Evolutionary conservation across 2,113 vertebrate genomes (phyloP).

Genomic region (Pedionomus torquatus): DNA sequence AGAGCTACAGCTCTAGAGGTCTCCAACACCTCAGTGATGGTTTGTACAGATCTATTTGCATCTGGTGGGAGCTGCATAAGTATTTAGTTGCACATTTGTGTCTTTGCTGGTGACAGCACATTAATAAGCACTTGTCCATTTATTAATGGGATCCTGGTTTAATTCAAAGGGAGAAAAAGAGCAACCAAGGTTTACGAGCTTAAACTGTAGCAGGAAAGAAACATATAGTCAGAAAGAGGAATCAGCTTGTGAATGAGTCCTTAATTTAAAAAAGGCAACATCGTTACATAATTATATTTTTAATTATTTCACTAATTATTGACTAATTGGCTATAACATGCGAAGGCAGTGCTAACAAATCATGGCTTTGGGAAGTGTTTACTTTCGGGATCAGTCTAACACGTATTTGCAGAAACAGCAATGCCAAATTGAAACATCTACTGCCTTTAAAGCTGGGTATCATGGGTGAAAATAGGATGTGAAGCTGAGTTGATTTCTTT

Average conservation of each 20-base stretch:
- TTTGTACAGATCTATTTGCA: constrained; percentile 2
- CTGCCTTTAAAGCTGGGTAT: neutral
- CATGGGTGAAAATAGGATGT: neutral
- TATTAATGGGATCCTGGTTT: neutral
- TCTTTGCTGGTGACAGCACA: neutral
- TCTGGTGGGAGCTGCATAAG: neutral
- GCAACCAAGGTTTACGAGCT: neutral
- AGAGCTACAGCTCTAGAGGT: constrained; percentile 55
- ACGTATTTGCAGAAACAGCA: neutral
- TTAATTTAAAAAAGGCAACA: constrained; percentile 29
- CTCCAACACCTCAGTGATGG: constrained; percentile 42
- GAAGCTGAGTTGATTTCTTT: neutral
- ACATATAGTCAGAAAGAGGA: neutral
- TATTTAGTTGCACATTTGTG: neutral
- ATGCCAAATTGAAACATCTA: neutral
- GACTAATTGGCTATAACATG: constrained; percentile 40
- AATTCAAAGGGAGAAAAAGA: neutral
- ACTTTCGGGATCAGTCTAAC: constrained; percentile 11
- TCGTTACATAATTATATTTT: constrained; percentile 35
- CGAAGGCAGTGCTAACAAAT: constrained; percentile 30
- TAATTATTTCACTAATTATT: constrained; percentile 55
- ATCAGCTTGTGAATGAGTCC: neutral
- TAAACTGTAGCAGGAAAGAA: neutral
- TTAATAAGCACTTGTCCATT: neutral
- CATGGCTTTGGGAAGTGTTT: constrained; percentile 22